These are phyloP conservation scores for Margaritifera margaritifera DNA, from an alignment of 2,888 invertebrate species.

Conservation along the genomic window DNA sequence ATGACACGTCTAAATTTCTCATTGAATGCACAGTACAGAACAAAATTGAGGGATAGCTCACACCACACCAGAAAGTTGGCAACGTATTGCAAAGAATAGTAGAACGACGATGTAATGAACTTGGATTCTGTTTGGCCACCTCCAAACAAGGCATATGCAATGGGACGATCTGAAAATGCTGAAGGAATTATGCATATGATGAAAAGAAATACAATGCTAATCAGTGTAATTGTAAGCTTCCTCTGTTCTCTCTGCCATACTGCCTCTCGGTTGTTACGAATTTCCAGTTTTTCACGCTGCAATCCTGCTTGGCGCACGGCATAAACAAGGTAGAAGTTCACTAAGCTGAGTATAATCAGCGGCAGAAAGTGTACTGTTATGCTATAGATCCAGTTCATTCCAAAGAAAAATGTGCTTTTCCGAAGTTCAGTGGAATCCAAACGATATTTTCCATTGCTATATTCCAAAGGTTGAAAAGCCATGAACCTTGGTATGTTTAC, in stretches of 20 bases:
- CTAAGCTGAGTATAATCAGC: constrained; percentile 46
- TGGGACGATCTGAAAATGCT: constrained; percentile 61
- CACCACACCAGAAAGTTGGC: constrained; percentile 63
- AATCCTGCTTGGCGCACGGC: constrained; percentile 55
- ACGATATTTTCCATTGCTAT: constrained; percentile 20
- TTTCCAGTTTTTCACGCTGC: constrained; percentile 46
- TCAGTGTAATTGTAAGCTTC: constrained; percentile 64
- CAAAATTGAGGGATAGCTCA: constrained; percentile 67
- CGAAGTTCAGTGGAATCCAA: constrained; percentile 50
- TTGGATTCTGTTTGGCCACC: constrained; percentile 22
- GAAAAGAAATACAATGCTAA: constrained; percentile 65
- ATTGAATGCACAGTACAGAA: constrained; percentile 69
- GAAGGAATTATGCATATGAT: constrained; percentile 66
- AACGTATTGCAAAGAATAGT: constrained; percentile 47
- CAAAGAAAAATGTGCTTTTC: constrained; percentile 31
- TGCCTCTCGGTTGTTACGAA: constrained; percentile 52
- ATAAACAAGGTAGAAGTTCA: constrained; percentile 59
- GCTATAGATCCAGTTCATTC: constrained; percentile 60
- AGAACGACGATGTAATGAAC: constrained; percentile 49
- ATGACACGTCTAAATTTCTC: constrained; percentile 56
- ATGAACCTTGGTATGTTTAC: constrained; percentile 65
- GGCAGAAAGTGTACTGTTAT: constrained; percentile 59
- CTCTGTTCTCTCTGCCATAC: constrained; percentile 63
- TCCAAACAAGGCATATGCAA: constrained; percentile 60
- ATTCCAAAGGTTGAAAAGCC: constrained; percentile 37